phyloP scores from a whole-genome alignment of 2,888 invertebrate species.

The Brassicogethes aeneus region DNA sequence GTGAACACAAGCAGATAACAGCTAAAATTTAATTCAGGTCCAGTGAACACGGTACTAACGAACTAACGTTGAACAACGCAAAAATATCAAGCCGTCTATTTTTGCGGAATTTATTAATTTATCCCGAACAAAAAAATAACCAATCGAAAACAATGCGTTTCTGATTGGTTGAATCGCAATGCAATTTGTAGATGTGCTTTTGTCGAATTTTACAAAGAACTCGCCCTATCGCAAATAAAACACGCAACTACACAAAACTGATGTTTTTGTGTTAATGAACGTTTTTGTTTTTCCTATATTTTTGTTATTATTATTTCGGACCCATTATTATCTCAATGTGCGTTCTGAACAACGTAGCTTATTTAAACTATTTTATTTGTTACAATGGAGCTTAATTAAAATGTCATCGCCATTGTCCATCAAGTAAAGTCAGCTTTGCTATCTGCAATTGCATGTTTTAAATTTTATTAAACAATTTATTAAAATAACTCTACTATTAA shows the following conservation, averaged over 20 bases:
- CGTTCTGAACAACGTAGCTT: neutral
- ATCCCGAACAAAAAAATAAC: conserved; percentile 30
- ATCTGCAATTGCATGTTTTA: too few species aligned
- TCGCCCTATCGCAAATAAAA: conserved; percentile 38
- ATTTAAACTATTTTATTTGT: neutral
- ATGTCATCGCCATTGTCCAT: neutral
- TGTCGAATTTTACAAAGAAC: conserved; percentile 35
- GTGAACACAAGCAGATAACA: conserved; percentile 25
- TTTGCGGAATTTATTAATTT: conserved; percentile 35
- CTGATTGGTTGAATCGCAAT: conserved; percentile 43
- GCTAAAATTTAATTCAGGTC: conserved; percentile 26
- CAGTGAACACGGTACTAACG: conserved; percentile 22
- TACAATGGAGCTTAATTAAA: neutral
- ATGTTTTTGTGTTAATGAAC: conserved; percentile 3
- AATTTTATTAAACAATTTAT: too few species aligned
- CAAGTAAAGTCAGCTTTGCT: too few species aligned
- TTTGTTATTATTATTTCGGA: neutral
- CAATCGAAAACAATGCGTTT: conserved; percentile 38
- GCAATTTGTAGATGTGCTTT: conserved; percentile 42
- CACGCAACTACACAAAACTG: conserved; percentile 25
- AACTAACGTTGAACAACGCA: conserved; percentile 21
- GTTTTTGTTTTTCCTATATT: conserved; percentile 2
- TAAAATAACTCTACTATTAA: too few species aligned
- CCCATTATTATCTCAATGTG: neutral
- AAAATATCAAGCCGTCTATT: conserved; percentile 24